Percentiles rank a stretch among this genome's conserved stretches.
Evolutionary conservation across 1,140 invertebrate genomes (phyloP).

Genomic region (Nephotettix cincticeps): DNA sequence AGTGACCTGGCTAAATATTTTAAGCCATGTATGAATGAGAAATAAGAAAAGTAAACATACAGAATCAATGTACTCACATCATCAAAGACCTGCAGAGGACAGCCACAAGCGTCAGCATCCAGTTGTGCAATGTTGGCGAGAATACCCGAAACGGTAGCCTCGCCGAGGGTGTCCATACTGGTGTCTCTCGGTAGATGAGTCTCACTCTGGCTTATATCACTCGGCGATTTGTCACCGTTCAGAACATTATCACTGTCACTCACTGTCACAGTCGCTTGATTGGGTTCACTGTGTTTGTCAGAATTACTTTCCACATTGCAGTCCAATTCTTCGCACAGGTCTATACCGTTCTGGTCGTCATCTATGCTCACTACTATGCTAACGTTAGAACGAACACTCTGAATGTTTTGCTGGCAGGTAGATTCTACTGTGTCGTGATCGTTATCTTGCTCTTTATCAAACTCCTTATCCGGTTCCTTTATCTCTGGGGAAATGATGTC

Average conservation of each 20-base stretch:
- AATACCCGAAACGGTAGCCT: conserved; percentile 52
- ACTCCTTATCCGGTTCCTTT: conserved; percentile 41
- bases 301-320: not conserved
- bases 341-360: not conserved
- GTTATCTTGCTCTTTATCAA: conserved; percentile 46
- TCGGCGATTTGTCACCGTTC: not conserved
- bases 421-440: conserved; percentile 43
- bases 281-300: too few relatives aligned
- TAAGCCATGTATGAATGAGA: too few relatives aligned
- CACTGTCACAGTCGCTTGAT: not conserved
- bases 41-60: conserved; percentile 38
- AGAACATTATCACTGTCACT: not conserved
- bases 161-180: conserved; percentile 60
- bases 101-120: conserved; percentile 61
- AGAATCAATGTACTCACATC: conserved; percentile 56
- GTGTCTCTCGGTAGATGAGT: conserved; percentile 55
- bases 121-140: conserved; percentile 52
- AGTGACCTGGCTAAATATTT: too few relatives aligned
- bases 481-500: not conserved
- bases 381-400: not conserved
- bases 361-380: not conserved
- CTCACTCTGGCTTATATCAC: not conserved
- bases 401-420: conserved; percentile 33
- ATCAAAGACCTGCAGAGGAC: conserved; percentile 86
- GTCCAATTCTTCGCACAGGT: conserved; percentile 2